A percentile compares a stretch with the other conserved stretches of the same genome.
These are phyloP conservation scores for Rhyacichthys aspro DNA, from an alignment of 2,797 vertebrate species.

Conservation along the genomic window DNA sequence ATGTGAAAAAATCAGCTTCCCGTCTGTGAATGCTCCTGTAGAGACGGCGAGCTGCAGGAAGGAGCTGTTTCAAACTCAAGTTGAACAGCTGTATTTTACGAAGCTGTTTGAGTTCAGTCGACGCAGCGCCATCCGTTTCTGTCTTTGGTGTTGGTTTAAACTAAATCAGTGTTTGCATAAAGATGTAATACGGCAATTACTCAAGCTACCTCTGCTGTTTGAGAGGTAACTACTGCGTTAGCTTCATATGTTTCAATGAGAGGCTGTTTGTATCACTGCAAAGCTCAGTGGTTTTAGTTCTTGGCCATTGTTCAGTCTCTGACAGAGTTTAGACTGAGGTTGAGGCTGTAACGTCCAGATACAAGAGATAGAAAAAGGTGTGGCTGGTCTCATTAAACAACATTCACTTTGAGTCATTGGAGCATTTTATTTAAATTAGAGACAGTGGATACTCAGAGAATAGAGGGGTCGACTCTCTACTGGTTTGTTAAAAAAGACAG, in stretches of 20 bases:
- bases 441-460: too few species aligned
- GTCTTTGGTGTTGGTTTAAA: background rate
- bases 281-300: too few species aligned
- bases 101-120: background rate
- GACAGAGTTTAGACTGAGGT: too few species aligned
- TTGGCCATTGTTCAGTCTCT: too few species aligned
- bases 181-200: background rate
- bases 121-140: constrained; percentile 6
- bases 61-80: constrained; percentile 7
- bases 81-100: constrained; percentile 7
- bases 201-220: background rate
- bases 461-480: too few species aligned
- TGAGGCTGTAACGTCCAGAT: too few species aligned
- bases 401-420: too few species aligned
- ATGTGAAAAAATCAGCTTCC: constrained; percentile 46
- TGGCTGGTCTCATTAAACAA: too few species aligned
- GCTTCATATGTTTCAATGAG: constrained; percentile 3
- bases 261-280: background rate
- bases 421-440: too few species aligned
- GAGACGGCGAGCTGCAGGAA: constrained; percentile 29
- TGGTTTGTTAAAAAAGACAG: too few species aligned
- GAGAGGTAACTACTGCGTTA: background rate
- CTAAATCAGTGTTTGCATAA: background rate
- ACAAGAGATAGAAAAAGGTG: too few species aligned
- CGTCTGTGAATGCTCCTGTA: constrained; percentile 26